Percentiles rank a stretch among this genome's conserved stretches.
phyloP scores from a whole-genome alignment of 1,140 invertebrate species.

The Drosophila nigrodunni region DNA sequence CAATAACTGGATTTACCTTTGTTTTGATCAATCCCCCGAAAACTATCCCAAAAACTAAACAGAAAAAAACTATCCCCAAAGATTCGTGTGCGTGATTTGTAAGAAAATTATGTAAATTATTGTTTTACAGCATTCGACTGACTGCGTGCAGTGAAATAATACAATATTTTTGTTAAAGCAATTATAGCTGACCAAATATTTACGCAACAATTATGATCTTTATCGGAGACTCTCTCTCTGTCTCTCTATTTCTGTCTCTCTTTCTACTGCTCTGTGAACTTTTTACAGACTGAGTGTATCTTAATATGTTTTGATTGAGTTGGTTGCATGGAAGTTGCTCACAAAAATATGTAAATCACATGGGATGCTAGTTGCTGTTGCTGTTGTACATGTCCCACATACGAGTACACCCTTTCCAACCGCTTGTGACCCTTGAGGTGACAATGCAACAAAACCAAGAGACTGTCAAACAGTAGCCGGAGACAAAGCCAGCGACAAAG shows the following conservation, averaged over 20 bases:
- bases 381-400: slow-evolving; percentile 1
- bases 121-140: slow-evolving; percentile 55
- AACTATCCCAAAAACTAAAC: neutral
- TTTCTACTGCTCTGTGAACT: slow-evolving; percentile 17
- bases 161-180: slow-evolving; percentile 70
- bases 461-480: slow-evolving; percentile 55
- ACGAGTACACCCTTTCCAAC: neutral
- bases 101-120: slow-evolving; percentile 78
- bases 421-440: slow-evolving; percentile 32
- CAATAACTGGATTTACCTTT: slow-evolving; percentile 58
- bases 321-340: slow-evolving; percentile 25
- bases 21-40: slow-evolving; percentile 4
- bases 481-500: slow-evolving; percentile 25
- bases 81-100: slow-evolving; percentile 70
- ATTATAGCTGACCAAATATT: slow-evolving; percentile 80
- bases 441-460: slow-evolving; percentile 21
- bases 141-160: slow-evolving; percentile 36
- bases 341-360: slow-evolving; percentile 26
- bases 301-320: slow-evolving; percentile 29
- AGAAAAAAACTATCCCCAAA: neutral
- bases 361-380: neutral
- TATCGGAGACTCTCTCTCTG: slow-evolving; percentile 35
- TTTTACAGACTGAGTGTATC: slow-evolving; percentile 8
- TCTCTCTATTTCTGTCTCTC: neutral
- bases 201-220: slow-evolving; percentile 78